phyloP scores from a whole-genome alignment of 2,113 vertebrate species.

The Amphiprion ocellaris region DNA sequence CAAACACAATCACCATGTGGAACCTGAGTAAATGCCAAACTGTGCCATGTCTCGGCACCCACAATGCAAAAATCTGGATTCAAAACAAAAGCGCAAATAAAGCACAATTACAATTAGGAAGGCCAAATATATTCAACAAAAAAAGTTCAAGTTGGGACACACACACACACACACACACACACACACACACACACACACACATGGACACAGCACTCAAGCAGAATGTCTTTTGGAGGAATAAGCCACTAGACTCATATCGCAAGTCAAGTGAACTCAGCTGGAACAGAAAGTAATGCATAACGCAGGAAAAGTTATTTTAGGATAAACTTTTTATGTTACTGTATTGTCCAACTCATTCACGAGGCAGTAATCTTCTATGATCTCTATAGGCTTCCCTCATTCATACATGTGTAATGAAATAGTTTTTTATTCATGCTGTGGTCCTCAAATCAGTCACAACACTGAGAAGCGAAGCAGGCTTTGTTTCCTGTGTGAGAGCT shows the following conservation, averaged over 20 bases:
- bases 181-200: not conserved
- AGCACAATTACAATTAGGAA: slow-evolving; percentile 7
- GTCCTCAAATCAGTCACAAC: slow-evolving; percentile 8
- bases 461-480: not conserved
- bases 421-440: slow-evolving; percentile 53
- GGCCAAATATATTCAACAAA: slow-evolving; percentile 8
- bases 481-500: slow-evolving; percentile 2
- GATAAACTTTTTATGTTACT: slow-evolving; percentile 32
- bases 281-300: slow-evolving; percentile 52
- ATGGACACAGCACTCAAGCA: slow-evolving; percentile 18
- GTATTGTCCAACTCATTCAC: slow-evolving; percentile 27
- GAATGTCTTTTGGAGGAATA: slow-evolving; percentile 33
- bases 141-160: not conserved
- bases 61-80: slow-evolving; percentile 10
- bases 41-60: slow-evolving; percentile 35
- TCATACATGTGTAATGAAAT: slow-evolving; percentile 55
- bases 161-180: not conserved
- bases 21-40: slow-evolving; percentile 53
- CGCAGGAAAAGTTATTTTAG: slow-evolving; percentile 39
- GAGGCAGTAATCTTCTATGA: slow-evolving; percentile 31
- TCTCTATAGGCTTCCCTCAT: slow-evolving; percentile 38
- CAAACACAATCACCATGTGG: slow-evolving; percentile 37
- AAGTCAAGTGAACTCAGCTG: slow-evolving; percentile 64
- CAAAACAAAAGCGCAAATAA: slow-evolving; percentile 28
- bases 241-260: slow-evolving; percentile 35